phyloP scores from a whole-genome alignment of 2,113 vertebrate species.

The Macquaria ambigua region DNA sequence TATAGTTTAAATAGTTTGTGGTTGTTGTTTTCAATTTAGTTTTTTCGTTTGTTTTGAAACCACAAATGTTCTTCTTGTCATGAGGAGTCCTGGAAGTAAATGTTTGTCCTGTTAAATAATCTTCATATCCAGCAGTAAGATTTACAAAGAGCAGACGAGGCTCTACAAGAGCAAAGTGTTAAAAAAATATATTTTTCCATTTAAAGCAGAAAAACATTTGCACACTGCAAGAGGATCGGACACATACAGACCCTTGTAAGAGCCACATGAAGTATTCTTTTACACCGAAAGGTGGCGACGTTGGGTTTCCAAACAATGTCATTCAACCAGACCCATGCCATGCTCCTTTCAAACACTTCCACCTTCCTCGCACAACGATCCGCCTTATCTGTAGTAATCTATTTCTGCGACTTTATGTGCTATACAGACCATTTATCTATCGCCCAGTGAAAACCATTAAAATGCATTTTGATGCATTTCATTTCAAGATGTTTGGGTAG shows the following conservation, averaged over 20 bases:
- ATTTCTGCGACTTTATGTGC: not conserved
- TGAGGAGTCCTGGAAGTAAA: not conserved
- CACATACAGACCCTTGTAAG: not conserved
- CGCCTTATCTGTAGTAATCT: not conserved
- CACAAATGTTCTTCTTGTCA: not conserved
- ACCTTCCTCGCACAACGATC: constrained; percentile 4
- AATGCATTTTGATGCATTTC: not conserved
- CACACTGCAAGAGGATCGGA: not conserved
- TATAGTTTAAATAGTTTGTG: not conserved
- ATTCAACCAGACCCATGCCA: not conserved
- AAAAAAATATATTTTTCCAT: not conserved
- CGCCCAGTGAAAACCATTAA: not conserved
- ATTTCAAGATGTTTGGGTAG: not conserved
- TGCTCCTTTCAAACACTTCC: constrained; percentile 17
- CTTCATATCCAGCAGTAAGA: not conserved
- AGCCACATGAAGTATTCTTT: constrained; percentile 37
- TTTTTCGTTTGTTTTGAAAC: not conserved
- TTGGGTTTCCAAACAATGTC: constrained; percentile 87
- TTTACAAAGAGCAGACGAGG: not conserved
- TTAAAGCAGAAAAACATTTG: not conserved
- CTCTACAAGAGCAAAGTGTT: not conserved
- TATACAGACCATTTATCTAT: not conserved
- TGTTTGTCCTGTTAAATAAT: not conserved
- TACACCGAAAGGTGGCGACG: constrained; percentile 94
- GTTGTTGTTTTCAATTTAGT: not conserved